Conservation (phyloP, 35 echinoderm and acorn worm genomes). For the Diadema setosum region DNA sequence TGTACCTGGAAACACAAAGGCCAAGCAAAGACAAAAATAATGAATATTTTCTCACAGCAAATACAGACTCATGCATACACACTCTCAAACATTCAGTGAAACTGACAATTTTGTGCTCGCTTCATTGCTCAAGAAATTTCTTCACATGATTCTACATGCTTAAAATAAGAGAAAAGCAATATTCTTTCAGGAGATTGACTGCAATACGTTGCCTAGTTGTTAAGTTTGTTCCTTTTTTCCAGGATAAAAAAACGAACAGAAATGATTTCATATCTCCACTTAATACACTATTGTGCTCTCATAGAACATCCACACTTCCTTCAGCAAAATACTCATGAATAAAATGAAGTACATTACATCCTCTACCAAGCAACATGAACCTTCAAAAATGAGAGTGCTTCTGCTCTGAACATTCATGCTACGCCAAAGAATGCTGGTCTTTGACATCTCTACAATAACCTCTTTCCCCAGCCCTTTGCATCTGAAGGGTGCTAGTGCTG, state of each 20-base stretch:
- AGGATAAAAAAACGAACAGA: not conserved
- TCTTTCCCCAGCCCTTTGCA: not conserved
- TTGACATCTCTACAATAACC: not conserved
- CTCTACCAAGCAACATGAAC: not conserved
- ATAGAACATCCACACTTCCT: not conserved
- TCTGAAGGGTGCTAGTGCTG: not conserved
- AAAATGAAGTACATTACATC: not conserved
- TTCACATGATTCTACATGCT: too few relatives aligned
- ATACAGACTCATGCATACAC: too few relatives aligned
- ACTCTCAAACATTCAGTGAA: too few relatives aligned
- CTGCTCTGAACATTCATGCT: not conserved
- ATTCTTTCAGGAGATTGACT: too few relatives aligned
- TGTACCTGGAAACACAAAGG: slow-evolving; percentile 34
- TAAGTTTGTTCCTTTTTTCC: not conserved
- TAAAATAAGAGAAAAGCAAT: too few relatives aligned
- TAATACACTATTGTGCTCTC: not conserved
- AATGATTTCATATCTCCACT: not conserved
- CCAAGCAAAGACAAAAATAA: too few relatives aligned
- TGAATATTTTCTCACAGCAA: too few relatives aligned
- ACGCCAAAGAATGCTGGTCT: not conserved
- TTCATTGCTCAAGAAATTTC: too few relatives aligned
- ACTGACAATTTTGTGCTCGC: too few relatives aligned
- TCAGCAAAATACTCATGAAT: not conserved
- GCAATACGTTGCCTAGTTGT: too few relatives aligned
- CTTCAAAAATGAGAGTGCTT: not conserved